These are phyloP conservation scores for Rhinolophus sinicus DNA, from an alignment of 2,113 vertebrate genomes.

Conservation along the genomic window DNA sequence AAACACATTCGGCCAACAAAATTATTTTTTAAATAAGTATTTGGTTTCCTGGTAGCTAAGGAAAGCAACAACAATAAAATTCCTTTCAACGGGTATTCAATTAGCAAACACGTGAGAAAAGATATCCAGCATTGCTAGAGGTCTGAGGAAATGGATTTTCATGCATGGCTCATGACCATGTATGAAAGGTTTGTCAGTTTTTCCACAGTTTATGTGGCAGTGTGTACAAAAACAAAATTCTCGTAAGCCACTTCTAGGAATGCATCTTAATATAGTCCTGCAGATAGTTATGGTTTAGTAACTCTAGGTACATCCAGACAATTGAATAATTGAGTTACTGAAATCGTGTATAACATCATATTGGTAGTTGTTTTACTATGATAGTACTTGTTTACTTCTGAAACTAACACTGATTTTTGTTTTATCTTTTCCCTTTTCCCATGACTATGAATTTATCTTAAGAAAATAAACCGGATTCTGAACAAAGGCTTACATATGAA, in stretches of 20 bases:
- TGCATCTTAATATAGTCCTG: not conserved
- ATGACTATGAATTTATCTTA: not conserved
- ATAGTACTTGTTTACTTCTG: too few relatives aligned
- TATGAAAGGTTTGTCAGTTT: not conserved
- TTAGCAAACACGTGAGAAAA: not conserved
- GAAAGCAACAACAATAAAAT: not conserved
- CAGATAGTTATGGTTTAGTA: not conserved
- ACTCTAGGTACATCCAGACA: not conserved
- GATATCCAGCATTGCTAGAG: fast-evolving
- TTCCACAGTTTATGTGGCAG: not conserved
- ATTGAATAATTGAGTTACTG: not conserved
- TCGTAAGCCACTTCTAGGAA: not conserved
- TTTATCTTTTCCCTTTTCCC: not conserved
- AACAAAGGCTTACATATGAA: not conserved
- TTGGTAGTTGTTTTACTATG: not conserved
- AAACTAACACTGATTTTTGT: not conserved
- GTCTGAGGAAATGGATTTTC: not conserved
- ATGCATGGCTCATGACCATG: fast-evolving
- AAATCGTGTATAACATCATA: not conserved
- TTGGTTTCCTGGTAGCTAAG: not conserved
- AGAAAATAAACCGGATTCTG: not conserved
- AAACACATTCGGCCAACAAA: not conserved
- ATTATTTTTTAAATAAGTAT: not conserved
- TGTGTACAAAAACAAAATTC: not conserved
- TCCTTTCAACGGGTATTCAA: not conserved